A percentile compares a stretch with the other conserved stretches of the same genome.
These are phyloP conservation scores for Acanthiza pusilla DNA, from an alignment of 2,797 vertebrate genomes.

Conservation along the genomic window DNA sequence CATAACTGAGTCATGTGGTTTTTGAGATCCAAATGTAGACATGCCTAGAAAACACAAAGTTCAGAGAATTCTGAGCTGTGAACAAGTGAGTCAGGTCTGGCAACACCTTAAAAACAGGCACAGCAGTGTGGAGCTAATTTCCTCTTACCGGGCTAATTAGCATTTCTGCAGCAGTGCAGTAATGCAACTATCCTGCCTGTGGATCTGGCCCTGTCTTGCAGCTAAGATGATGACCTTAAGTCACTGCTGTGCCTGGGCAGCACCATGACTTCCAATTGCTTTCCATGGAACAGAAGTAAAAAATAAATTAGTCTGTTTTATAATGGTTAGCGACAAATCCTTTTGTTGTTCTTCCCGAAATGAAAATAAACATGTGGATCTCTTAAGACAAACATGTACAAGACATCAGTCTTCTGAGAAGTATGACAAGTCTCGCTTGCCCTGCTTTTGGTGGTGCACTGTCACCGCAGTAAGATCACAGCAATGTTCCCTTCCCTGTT, in stretches of 20 bases:
- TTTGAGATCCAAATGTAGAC: neutral
- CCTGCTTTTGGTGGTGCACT: neutral
- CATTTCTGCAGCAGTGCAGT: neutral
- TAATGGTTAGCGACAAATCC: neutral
- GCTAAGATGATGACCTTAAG: neutral
- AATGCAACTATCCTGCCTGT: neutral
- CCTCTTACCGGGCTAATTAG: neutral
- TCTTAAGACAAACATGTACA: neutral
- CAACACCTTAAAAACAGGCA: neutral
- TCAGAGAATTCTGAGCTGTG: neutral
- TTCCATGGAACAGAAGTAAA: neutral
- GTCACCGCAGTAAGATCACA: neutral
- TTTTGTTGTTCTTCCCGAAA: neutral
- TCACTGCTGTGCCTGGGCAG: neutral
- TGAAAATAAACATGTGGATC: neutral
- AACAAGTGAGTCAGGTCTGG: neutral
- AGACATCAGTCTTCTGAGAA: neutral
- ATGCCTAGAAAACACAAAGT: neutral
- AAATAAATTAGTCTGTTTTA: neutral
- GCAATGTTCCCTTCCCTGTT: neutral
- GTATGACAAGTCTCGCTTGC: neutral
- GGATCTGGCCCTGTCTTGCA: neutral
- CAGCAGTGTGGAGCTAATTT: neutral
- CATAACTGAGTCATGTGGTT: neutral
- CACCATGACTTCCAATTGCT: rapidly evolving